phyloP scores from a whole-genome alignment of 92 coral and sea anemone genomes.

The Epizoanthus stellaris region DNA sequence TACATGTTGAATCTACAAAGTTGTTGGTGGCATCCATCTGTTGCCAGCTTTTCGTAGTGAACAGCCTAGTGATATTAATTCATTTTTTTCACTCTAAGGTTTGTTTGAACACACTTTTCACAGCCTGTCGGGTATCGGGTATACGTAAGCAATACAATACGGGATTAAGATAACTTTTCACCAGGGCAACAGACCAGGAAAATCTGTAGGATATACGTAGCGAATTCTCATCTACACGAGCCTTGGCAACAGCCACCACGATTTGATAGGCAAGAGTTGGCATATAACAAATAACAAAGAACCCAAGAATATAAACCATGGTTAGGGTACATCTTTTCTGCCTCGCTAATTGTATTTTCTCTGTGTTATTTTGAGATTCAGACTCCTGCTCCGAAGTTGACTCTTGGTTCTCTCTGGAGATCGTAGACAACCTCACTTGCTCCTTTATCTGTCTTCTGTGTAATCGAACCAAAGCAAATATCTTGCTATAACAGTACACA shows the following conservation, averaged over 20 bases:
- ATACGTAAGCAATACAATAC: neutral
- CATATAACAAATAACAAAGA: neutral
- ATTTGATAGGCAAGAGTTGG: neutral
- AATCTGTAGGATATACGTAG: neutral
- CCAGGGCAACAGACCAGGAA: neutral
- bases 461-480: neutral
- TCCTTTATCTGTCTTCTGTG: neutral
- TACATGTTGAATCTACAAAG: too few relatives aligned
- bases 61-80: too few relatives aligned
- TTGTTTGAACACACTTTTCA: neutral
- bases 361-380: neutral
- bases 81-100: too few relatives aligned
- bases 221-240: neutral
- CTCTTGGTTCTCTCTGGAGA: neutral
- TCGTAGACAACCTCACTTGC: neutral
- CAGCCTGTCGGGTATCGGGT: neutral
- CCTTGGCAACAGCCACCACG: neutral
- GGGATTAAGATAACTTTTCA: neutral
- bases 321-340: neutral
- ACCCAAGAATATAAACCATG: neutral
- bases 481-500: neutral
- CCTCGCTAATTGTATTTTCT: neutral
- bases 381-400: neutral
- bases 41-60: too few relatives aligned
- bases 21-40: too few relatives aligned